Base-by-base conservation (phyloP, 2,888 invertebrate species). In the Plemyria rubiginata region DNA sequence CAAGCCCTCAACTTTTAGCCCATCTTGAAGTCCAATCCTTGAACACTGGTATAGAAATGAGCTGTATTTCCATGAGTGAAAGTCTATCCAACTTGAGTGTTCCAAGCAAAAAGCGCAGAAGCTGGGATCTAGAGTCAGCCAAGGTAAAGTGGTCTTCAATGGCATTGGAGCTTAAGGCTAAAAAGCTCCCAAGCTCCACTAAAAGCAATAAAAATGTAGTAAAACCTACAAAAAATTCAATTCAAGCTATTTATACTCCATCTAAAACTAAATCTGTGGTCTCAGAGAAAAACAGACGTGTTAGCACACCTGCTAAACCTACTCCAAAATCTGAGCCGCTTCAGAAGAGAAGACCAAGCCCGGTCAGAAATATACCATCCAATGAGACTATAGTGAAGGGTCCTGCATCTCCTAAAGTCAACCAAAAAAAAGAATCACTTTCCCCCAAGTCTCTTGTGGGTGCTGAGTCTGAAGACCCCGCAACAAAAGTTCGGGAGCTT, bases 1-100 rank as follows among this genome's bases (percentile, higher is more conserved):
- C 97, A 0, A 96, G 97, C 76, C 96, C 96, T 0, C 94, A 95
- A 67, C 92, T 97, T 8, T 78, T 96, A 28, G 95, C 95, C 9
- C 94, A 95, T 75, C 86, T 95, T 51, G 93, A 94, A 79, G 90
- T 93, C 67, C 92, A 91, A 66, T 90, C 92, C 0, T 63, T 88
- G 12, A 89, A 77, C 53, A 91, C 88, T 12, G 93, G 93, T 16
- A 81, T 93, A 28, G 93, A 92, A 53, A 82, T 93, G 70, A 85
- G 77, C 38, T 85, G 86, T n/a, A 91, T 93, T 69, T 93, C 93
- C 3, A 93, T 93, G 93, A 93, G 92, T 43, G 93, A 93, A 66
- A 92, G 92, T 1, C 70, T 84, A 2, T 88, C 90, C 3, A 89
- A 88, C 63, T 70, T 92, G 3, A 81, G 66, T 60, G 74, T 78